Evolutionary conservation across 2,888 invertebrate species (phyloP).

Genomic region (Dryobota labecula): DNA sequence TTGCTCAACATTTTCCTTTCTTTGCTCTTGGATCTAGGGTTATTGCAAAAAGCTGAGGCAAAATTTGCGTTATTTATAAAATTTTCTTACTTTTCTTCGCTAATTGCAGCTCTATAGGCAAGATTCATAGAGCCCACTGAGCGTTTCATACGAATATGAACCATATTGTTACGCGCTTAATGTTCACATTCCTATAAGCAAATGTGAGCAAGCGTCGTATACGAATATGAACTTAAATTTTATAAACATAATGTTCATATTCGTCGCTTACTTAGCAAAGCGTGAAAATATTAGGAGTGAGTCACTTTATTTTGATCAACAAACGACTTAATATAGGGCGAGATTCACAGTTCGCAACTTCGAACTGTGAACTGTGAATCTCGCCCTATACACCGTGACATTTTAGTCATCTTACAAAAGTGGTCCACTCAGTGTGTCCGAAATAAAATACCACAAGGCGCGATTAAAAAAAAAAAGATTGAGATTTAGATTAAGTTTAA

Average conservation of each 20-base stretch:
- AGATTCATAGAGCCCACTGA: not conserved
- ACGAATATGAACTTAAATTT: not conserved
- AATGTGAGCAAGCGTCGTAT: not conserved
- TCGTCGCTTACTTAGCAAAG: not conserved
- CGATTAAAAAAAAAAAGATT: too few relatives aligned
- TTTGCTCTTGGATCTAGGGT: not conserved
- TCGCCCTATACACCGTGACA: too few relatives aligned
- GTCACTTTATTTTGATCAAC: too few relatives aligned
- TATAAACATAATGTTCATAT: not conserved
- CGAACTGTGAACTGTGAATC: not conserved
- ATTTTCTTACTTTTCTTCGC: not conserved
- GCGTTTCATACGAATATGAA: not conserved
- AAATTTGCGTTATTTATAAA: too few relatives aligned
- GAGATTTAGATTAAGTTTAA: too few relatives aligned
- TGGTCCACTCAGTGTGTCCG: too few relatives aligned
- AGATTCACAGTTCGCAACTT: too few relatives aligned
- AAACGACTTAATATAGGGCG: too few relatives aligned
- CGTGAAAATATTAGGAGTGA: too few relatives aligned
- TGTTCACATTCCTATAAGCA: not conserved
- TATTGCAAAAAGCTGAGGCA: too few relatives aligned
- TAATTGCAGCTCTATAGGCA: not conserved
- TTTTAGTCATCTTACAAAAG: too few relatives aligned
- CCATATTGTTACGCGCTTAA: not conserved
- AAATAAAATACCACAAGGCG: too few relatives aligned
- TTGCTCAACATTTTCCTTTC: not conserved